These are phyloP conservation scores for Phrynosoma platyrhinos DNA, from an alignment of 2,113 vertebrate species.

Conservation along the genomic window DNA sequence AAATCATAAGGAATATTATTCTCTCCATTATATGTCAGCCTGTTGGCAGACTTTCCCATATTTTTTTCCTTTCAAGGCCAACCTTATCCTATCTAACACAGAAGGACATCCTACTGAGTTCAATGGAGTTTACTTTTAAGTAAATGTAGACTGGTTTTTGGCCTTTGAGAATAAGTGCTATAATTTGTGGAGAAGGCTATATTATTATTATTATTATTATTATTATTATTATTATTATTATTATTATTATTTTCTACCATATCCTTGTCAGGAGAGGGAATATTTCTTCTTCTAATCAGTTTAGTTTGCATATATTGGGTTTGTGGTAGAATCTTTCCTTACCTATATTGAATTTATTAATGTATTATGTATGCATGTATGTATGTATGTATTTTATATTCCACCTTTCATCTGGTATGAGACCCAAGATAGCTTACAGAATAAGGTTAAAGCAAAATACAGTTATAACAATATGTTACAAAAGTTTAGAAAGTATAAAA, in stretches of 20 bases:
- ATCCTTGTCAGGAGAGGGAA: constrained; percentile 8
- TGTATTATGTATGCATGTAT: not conserved
- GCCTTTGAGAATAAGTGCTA: not conserved
- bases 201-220: no score
- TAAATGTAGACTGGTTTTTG: not conserved
- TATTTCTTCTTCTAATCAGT: not conserved
- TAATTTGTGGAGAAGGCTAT: not conserved
- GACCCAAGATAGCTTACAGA: not conserved
- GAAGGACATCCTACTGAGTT: not conserved
- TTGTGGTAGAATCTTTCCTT: not conserved
- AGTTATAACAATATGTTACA: not conserved
- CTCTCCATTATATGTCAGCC: not conserved
- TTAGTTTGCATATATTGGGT: not conserved
- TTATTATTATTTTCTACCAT: not conserved
- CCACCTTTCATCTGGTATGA: no score
- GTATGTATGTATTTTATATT: no score
- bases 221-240: no score
- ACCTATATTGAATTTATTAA: not conserved
- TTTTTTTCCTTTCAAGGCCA: not conserved
- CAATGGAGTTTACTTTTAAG: not conserved
- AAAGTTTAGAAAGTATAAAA: no score
- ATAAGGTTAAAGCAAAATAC: not conserved
- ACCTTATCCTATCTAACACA: not conserved
- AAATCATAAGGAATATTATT: constrained; percentile 20
- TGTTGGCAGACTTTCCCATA: constrained; percentile 11